phyloP scores from a whole-genome alignment of 2,888 invertebrate genomes.

The Dicycla oo region DNA sequence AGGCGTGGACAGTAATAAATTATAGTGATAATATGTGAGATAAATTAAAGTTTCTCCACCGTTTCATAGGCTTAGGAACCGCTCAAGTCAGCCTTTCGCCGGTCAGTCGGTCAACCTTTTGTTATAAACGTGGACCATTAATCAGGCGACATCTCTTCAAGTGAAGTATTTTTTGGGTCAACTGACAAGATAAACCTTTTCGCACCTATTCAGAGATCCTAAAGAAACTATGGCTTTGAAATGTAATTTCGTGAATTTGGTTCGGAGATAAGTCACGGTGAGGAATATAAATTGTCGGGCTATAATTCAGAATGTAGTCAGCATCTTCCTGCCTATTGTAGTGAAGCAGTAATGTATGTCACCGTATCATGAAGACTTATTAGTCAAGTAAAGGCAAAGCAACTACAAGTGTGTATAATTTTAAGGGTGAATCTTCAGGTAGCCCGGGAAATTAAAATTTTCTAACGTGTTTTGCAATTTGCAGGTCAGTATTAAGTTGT shows the following conservation, averaged over 20 bases:
- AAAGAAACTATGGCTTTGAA: conserved; percentile 63
- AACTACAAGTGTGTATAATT: background rate
- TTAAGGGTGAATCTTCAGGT: no score
- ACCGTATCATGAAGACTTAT: background rate
- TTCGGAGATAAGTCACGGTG: conserved; percentile 23
- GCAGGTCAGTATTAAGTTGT: no score
- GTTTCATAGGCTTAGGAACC: conserved; percentile 60
- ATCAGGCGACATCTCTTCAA: conserved; percentile 72
- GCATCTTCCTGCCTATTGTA: conserved; percentile 11
- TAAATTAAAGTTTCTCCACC: conserved; percentile 66
- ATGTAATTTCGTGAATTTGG: conserved; percentile 48
- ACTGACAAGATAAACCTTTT: conserved; percentile 75
- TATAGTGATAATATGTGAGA: conserved; percentile 64
- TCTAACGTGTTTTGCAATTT: no score
- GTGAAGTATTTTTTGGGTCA: conserved; percentile 73
- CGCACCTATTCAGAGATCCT: conserved; percentile 69
- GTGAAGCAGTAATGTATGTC: background rate
- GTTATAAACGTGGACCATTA: conserved; percentile 72
- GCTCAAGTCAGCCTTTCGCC: conserved; percentile 57
- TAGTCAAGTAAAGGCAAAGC: background rate
- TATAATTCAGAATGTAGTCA: conserved; percentile 12
- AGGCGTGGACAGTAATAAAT: conserved; percentile 59
- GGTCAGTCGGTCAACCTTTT: conserved; percentile 73
- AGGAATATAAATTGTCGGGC: conserved; percentile 31
- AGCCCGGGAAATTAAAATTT: no score